A percentile compares a stretch with the other conserved stretches of the same genome.
Conservation (phyloP, 2,113 vertebrate species). For the Tylochromis polylepis region DNA sequence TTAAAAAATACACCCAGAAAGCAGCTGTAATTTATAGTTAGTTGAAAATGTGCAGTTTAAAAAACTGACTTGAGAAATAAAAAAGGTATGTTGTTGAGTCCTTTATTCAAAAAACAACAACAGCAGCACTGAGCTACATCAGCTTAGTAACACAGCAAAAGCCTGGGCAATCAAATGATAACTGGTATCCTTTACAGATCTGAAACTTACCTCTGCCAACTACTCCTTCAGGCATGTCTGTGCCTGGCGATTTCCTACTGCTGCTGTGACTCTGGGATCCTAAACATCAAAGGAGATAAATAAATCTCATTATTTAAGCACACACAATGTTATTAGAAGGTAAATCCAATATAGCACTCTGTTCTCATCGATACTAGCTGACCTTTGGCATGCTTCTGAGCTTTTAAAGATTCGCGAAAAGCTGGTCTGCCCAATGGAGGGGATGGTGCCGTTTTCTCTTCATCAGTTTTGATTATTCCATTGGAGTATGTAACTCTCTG, state of each 20-base stretch:
- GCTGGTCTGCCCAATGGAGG: conserved; percentile 51
- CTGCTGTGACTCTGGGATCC: conserved; percentile 58
- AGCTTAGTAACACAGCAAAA: neutral
- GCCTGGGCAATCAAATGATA: neutral
- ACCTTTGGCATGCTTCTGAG: conserved; percentile 78
- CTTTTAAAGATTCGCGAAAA: conserved; percentile 68
- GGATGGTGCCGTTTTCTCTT: conserved; percentile 62
- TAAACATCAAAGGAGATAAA: conserved; percentile 5
- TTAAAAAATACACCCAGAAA: neutral
- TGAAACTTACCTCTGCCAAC: conserved; percentile 81
- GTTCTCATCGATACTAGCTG: conserved; percentile 12
- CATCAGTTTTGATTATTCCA: conserved; percentile 65
- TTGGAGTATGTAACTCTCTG: conserved; percentile 74
- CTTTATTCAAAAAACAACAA: neutral
- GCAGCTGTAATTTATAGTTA: neutral
- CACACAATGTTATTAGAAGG: neutral
- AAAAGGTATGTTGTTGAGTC: neutral
- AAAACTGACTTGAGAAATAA: neutral
- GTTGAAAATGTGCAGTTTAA: neutral
- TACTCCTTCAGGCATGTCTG: conserved; percentile 76
- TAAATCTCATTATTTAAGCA: neutral
- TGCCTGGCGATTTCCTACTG: conserved; percentile 52
- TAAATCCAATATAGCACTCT: neutral
- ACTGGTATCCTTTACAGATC: neutral
- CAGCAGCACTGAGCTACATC: neutral